Conservation (phyloP, 2,113 vertebrate species). For the Prochilodus magdalenae region DNA sequence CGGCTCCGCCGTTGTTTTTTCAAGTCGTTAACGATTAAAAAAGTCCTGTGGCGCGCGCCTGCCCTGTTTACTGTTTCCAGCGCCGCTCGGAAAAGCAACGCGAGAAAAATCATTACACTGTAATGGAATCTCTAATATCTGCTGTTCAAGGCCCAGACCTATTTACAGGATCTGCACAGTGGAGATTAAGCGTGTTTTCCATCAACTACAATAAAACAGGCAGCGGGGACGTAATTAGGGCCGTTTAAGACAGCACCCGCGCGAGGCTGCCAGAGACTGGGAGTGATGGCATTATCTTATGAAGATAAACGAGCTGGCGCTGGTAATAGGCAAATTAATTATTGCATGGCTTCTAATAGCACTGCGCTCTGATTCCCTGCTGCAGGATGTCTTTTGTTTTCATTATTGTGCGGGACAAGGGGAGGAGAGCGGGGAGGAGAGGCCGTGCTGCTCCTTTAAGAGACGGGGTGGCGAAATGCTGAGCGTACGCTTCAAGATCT, state of each 20-base stretch:
- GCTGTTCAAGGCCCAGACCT: conserved; percentile 55
- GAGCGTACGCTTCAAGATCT: conserved; percentile 22
- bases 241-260: conserved; percentile 67
- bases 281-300: conserved; percentile 73
- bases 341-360: conserved; percentile 74
- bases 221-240: conserved; percentile 73
- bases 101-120: conserved; percentile 51
- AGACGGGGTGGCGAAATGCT: conserved; percentile 14
- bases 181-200: conserved; percentile 67
- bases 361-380: conserved; percentile 61
- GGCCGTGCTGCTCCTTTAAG: conserved; percentile 19
- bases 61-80: conserved; percentile 25
- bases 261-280: conserved; percentile 70
- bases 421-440: conserved; percentile 41
- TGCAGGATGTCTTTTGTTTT: conserved; percentile 64
- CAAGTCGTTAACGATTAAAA: background rate
- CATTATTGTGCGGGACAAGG: conserved; percentile 57
- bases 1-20: background rate
- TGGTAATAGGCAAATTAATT: conserved; percentile 80
- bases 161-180: conserved; percentile 62
- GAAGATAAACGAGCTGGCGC: conserved; percentile 72
- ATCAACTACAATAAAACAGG: conserved; percentile 66
- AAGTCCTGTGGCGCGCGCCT: background rate
- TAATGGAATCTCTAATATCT: conserved; percentile 64
- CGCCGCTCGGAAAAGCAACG: conserved; percentile 36